Evolutionary conservation across 2,113 vertebrate genomes (phyloP).

Genomic region (Rhadina sibilatrix): DNA sequence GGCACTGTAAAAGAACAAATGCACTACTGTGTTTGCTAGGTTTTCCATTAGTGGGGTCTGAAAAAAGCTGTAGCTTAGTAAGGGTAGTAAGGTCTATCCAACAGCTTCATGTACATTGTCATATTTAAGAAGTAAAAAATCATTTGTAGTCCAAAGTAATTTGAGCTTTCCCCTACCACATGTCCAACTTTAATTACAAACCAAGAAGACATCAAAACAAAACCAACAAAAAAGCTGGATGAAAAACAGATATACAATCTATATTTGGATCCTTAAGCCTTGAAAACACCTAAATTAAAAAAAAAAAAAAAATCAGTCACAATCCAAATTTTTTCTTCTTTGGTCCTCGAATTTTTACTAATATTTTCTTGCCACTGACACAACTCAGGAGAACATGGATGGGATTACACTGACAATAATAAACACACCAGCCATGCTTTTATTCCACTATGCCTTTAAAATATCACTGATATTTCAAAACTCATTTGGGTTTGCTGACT

Average conservation of each 20-base stretch:
- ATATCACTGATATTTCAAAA: background rate
- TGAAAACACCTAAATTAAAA: background rate
- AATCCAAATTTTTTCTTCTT: background rate
- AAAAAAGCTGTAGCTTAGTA: background rate
- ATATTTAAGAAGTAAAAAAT: background rate
- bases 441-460: background rate
- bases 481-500: background rate
- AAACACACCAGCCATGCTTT: background rate
- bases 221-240: background rate
- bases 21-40: background rate
- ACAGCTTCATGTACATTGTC: background rate
- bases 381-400: background rate
- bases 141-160: background rate
- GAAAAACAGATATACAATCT: background rate
- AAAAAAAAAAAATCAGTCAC: background rate
- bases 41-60: background rate
- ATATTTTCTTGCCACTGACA: background rate
- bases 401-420: background rate
- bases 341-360: background rate
- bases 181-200: background rate
- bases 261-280: background rate
- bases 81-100: background rate
- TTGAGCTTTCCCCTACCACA: background rate
- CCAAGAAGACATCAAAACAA: background rate
- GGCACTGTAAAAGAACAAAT: background rate